Evolutionary conservation across 2,888 invertebrate genomes (phyloP).

Genomic region (Strigamia maritima): DNA sequence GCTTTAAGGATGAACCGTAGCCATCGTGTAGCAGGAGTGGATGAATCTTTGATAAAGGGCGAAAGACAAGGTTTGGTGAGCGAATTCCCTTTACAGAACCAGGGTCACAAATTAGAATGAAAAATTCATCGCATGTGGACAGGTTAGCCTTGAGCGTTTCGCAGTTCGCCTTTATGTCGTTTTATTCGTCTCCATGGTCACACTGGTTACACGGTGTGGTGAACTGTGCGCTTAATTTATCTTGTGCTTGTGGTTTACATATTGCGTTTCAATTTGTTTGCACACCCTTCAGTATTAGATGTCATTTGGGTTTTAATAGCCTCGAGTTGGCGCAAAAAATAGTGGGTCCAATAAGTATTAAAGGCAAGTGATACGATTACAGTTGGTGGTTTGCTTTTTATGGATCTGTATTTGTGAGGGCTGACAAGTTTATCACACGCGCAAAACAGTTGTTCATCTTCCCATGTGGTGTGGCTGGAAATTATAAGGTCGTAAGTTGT

Average conservation of each 20-base stretch:
- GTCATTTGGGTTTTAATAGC: conserved; percentile 10
- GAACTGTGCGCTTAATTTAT: conserved; percentile 15
- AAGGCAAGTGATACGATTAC: conserved; percentile 2
- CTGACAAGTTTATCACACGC: conserved; percentile 10
- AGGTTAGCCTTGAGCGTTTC: conserved; percentile 15
- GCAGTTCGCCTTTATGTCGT: conserved; percentile 2
- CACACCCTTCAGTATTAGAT: background rate
- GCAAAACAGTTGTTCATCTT: conserved; percentile 10
- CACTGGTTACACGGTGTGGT: conserved; percentile 15
- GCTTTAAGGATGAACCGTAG: background rate
- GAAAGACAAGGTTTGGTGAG: conserved; percentile 8
- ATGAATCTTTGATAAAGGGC: conserved; percentile 10
- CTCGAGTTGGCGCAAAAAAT: background rate
- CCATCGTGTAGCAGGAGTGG: background rate
- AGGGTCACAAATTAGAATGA: conserved; percentile 15
- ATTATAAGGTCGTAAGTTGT: conserved; percentile 15
- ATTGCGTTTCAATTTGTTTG: conserved; percentile 10
- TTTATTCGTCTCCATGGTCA: conserved; percentile 15
- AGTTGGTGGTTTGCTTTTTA: background rate
- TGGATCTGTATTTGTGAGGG: background rate
- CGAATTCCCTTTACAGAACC: conserved; percentile 5
- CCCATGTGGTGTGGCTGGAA: conserved; percentile 15
- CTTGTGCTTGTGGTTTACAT: conserved; percentile 10
- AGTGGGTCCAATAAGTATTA: background rate
- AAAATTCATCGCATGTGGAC: conserved; percentile 9